Evolutionary conservation across 2,113 vertebrate genomes (phyloP).

Genomic region (Enhydra lutris): DNA sequence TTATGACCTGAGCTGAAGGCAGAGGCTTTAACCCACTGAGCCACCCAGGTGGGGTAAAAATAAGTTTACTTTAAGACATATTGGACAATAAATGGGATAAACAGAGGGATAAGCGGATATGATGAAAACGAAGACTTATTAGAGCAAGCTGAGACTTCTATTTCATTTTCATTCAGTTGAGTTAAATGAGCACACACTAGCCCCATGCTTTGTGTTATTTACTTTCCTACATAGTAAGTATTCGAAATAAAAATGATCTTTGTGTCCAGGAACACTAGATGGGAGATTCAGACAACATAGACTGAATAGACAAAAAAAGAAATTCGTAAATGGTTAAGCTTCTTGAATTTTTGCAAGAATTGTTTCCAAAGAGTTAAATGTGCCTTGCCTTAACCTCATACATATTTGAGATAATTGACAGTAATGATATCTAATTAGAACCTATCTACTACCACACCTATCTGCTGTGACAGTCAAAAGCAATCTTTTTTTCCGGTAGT

Average conservation of each 20-base stretch:
- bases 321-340: background rate
- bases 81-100: background rate
- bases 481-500: background rate
- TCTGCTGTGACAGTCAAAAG: background rate
- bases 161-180: background rate
- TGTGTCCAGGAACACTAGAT: background rate
- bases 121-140: background rate
- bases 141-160: background rate
- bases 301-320: background rate
- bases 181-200: background rate
- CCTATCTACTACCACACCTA: background rate
- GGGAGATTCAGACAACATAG: background rate
- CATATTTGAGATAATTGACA: background rate
- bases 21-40: too few species aligned
- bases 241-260: background rate
- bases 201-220: accelerated
- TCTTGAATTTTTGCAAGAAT: background rate
- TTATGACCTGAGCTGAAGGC: too few species aligned
- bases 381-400: background rate
- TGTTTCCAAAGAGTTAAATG: background rate
- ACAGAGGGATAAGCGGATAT: background rate
- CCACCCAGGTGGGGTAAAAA: too few species aligned
- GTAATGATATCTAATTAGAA: background rate
- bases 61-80: too few species aligned
- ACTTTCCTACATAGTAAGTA: background rate